These are phyloP conservation scores for Sinocyclocheilus rhinocerous DNA, from an alignment of 2,113 vertebrate genomes.

Conservation along the genomic window DNA sequence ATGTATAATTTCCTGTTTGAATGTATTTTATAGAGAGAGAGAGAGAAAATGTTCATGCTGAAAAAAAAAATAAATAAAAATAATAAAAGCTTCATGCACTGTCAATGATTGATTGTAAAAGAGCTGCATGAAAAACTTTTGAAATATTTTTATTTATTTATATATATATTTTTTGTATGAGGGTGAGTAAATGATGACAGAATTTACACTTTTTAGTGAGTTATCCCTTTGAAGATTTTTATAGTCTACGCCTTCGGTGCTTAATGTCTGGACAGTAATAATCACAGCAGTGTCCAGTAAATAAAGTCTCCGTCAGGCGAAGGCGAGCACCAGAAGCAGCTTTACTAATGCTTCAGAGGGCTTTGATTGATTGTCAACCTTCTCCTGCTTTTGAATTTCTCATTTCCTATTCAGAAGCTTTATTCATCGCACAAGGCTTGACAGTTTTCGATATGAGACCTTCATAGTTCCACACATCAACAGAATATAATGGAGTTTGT, in stretches of 20 bases:
- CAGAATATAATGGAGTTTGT: constrained; percentile 45
- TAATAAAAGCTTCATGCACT: background rate
- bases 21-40: background rate
- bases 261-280: background rate
- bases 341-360: constrained; percentile 33
- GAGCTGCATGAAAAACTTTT: background rate
- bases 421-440: constrained; percentile 27
- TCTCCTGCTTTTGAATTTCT: constrained; percentile 34
- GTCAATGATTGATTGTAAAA: background rate
- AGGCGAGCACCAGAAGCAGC: background rate
- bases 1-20: background rate
- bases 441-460: constrained; percentile 46
- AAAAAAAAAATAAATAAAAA: no score
- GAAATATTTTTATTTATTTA: no score
- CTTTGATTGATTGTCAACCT: constrained; percentile 47
- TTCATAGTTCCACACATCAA: constrained; percentile 38
- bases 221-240: background rate
- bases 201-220: background rate
- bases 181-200: background rate
- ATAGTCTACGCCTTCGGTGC: background rate
- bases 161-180: background rate
- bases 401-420: constrained; percentile 52
- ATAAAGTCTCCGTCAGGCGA: background rate
- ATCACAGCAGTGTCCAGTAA: background rate
- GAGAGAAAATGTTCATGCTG: background rate